These are phyloP conservation scores for Chrysina gloriosa DNA, from an alignment of 2,888 invertebrate species.

Conservation along the genomic window DNA sequence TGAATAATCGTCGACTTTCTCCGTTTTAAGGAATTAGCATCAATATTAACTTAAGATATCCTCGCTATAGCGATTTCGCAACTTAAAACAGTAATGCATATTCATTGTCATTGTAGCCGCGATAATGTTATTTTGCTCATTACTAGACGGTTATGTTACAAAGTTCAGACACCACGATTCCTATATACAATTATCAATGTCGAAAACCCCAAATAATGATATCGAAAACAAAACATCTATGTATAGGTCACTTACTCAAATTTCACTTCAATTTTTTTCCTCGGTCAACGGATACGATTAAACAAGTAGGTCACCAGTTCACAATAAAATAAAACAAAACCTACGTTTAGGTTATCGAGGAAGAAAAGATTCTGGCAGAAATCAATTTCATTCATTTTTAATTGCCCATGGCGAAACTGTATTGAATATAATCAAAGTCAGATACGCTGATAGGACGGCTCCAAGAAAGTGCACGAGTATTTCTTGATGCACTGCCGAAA, in stretches of 20 bases:
- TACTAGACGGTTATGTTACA: too few species aligned
- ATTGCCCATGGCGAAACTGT: background rate
- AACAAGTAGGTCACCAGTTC: background rate
- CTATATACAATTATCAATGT: background rate
- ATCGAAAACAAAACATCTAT: background rate
- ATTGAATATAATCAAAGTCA: background rate
- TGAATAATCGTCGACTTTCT: too few species aligned
- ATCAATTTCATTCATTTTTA: constrained; percentile 24
- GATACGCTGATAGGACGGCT: constrained; percentile 1
- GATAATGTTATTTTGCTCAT: background rate
- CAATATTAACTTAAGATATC: background rate
- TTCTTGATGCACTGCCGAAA: too few species aligned
- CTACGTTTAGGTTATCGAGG: background rate
- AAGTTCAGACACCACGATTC: too few species aligned
- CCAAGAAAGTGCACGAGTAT: too few species aligned
- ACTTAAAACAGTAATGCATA: background rate
- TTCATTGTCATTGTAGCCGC: background rate
- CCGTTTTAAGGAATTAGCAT: too few species aligned
- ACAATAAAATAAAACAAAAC: background rate
- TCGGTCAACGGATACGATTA: background rate
- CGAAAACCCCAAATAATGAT: too few species aligned
- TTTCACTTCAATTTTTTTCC: constrained; percentile 3
- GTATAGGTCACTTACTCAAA: background rate
- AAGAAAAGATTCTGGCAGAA: background rate
- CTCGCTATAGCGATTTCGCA: background rate